Evolutionary conservation across 2,888 invertebrate genomes (phyloP), one percentile per base, ranked within the genome.

Genomic region (Cosmorhoe ocellata): DNA sequence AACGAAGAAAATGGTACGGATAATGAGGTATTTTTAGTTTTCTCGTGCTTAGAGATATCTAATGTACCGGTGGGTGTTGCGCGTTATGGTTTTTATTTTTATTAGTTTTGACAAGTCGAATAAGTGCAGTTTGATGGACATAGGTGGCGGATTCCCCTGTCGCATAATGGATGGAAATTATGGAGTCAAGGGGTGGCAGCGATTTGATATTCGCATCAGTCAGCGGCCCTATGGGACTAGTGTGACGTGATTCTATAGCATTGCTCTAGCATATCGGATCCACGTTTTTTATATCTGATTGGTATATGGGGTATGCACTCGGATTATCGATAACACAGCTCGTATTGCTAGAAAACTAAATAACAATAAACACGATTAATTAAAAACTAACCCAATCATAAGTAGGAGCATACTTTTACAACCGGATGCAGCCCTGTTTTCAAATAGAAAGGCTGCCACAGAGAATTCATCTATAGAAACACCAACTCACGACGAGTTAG

Each of bases 191-290:
- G 87, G 87, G 84, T 81, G 81, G 75, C 80, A 75, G 79, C 70
- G 84, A 86, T 84, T 86, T 86, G 83, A 88, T 86, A 88, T 87
- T 86, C 85, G 79, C 82, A 84, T 84, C 87, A 79, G 76, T 61
- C 61, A 58, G 58, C 57, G 71, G 71, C 86, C 84, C 83, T 67
- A n/a, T 58, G 87, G 87, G 88, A 85, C 76, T 63, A 42, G 64
- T 68, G 75, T 72, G 81, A 79, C 77, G 78, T 79, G 79, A 80
- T 81, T 83, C 81, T 81, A 83, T 83, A 81, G 67, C 69, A 68
- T 74, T 66, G 68, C 72, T 59, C 69, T 69, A 64, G n/a, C n/a
- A n/a, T n/a, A n/a, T n/a, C n/a, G 70, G 71, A 79, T 79, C 71
- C 74, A 77, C 73, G 69, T 79, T 75, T 61, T n/a, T 76, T 78